phyloP scores from a whole-genome alignment of 2,113 vertebrate genomes.

The Odontesthes bonariensis region DNA sequence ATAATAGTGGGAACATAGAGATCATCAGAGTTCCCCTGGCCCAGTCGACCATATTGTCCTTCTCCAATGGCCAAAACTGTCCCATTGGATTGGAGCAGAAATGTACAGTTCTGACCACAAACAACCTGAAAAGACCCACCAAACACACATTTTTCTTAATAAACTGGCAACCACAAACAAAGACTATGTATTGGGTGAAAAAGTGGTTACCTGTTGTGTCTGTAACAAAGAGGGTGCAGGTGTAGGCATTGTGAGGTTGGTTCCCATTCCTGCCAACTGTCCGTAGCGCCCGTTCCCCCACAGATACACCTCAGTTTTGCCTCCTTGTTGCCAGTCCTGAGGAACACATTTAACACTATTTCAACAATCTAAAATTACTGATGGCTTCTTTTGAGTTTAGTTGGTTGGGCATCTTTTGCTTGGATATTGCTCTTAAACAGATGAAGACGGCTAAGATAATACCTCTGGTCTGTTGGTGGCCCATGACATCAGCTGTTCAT shows the following conservation, averaged over 20 bases:
- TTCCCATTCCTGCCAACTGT: slow-evolving; percentile 83
- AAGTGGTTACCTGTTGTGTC: slow-evolving; percentile 80
- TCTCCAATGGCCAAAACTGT: slow-evolving; percentile 84
- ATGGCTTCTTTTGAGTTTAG: background rate
- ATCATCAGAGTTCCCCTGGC: slow-evolving; percentile 87
- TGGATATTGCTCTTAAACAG: background rate
- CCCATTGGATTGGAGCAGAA: slow-evolving; percentile 85
- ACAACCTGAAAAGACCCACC: slow-evolving; percentile 75
- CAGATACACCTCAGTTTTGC: slow-evolving; percentile 84
- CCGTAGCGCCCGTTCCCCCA: slow-evolving; percentile 86
- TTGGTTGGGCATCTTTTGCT: background rate
- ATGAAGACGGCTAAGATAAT: slow-evolving; percentile 1
- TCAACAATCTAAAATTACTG: background rate
- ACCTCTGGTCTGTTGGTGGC: slow-evolving; percentile 86
- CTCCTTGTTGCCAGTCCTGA: slow-evolving; percentile 87
- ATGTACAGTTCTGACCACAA: slow-evolving; percentile 87
- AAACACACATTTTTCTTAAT: slow-evolving; percentile 13
- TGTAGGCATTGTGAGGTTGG: slow-evolving; percentile 80
- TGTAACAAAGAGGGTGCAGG: slow-evolving; percentile 81
- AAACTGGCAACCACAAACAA: background rate
- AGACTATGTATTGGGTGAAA: background rate
- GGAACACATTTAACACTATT: background rate
- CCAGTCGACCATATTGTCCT: slow-evolving; percentile 86
- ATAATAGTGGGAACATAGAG: slow-evolving; percentile 84
- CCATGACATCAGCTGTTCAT: slow-evolving; percentile 88